Evolutionary conservation across 2,797 vertebrate genomes (phyloP).

Genomic region (Anguilla obscura): DNA sequence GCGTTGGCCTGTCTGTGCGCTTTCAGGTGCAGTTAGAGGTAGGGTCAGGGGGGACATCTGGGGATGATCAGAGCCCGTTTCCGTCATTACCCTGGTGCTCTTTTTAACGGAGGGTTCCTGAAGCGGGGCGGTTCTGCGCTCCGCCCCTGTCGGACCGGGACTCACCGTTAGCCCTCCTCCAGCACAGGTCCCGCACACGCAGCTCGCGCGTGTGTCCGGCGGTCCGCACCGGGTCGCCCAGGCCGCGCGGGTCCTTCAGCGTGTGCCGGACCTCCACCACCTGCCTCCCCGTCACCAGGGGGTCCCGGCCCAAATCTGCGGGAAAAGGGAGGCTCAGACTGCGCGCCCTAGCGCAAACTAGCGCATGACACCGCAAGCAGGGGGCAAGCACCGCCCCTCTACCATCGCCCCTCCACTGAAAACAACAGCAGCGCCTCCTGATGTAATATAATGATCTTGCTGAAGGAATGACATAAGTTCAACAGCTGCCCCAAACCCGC

Average conservation of each 20-base stretch:
- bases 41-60: not conserved
- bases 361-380: not conserved
- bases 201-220: conserved; percentile 66
- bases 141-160: not conserved
- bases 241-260: conserved; percentile 80
- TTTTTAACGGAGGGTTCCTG: not conserved
- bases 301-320: conserved; percentile 80
- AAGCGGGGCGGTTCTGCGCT: not conserved
- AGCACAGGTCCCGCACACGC: conserved; percentile 62
- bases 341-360: not conserved
- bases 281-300: conserved; percentile 80
- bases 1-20: not conserved
- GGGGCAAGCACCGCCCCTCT: not conserved
- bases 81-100: not conserved
- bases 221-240: conserved; percentile 75
- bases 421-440: not conserved
- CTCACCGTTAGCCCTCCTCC: conserved; percentile 74
- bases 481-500: not conserved
- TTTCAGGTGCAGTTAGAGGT: not conserved
- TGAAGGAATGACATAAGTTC: not conserved
- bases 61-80: not conserved
- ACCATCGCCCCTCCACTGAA: not conserved
- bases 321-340: conserved; percentile 3
- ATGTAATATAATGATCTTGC: not conserved
- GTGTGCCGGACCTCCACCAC: conserved; percentile 88